Conservation (phyloP, 1,140 invertebrate genomes). For the Eriosoma lanigerum region DNA sequence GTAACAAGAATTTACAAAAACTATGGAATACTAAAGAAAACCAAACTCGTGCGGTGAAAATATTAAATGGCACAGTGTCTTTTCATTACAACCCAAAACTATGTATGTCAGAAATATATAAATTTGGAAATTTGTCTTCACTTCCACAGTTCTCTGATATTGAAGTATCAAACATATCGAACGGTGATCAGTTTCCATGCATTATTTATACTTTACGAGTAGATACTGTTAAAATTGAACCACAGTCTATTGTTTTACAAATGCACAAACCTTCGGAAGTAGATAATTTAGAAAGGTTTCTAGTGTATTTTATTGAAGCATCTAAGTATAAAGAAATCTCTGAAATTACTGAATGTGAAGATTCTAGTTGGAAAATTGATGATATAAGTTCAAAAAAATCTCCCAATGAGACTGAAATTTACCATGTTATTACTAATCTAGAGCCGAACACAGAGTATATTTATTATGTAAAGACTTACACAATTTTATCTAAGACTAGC, state of each 20-base stretch:
- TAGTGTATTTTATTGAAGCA: conserved; percentile 68
- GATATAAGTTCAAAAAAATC: conserved; percentile 55
- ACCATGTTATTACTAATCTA: conserved; percentile 62
- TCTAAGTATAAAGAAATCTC: conserved; percentile 78
- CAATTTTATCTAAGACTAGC: conserved; percentile 67
- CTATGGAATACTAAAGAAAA: conserved; percentile 72
- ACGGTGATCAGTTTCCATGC: conserved; percentile 89
- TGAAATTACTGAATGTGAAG: conserved; percentile 80
- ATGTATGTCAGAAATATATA: conserved; percentile 77
- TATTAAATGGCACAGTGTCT: conserved; percentile 71
- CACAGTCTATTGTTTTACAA: conserved; percentile 34
- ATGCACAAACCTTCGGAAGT: conserved; percentile 63
- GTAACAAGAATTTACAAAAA: conserved; percentile 90
- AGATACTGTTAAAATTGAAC: conserved; percentile 11
- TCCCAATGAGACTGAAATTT: conserved; percentile 14
- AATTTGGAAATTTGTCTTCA: conserved; percentile 62
- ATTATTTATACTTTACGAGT: conserved; percentile 58
- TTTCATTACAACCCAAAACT: conserved; percentile 96
- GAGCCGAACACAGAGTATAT: conserved; percentile 85
- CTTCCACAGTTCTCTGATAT: conserved; percentile 58
- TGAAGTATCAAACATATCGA: conserved; percentile 80
- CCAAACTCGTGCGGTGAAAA: conserved; percentile 60
- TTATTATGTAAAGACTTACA: conserved; percentile 84
- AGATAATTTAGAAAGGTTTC: conserved; percentile 75
- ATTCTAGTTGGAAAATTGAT: conserved; percentile 64